Base-by-base conservation (phyloP, 2,113 vertebrate species). In the Pavo muticus region DNA sequence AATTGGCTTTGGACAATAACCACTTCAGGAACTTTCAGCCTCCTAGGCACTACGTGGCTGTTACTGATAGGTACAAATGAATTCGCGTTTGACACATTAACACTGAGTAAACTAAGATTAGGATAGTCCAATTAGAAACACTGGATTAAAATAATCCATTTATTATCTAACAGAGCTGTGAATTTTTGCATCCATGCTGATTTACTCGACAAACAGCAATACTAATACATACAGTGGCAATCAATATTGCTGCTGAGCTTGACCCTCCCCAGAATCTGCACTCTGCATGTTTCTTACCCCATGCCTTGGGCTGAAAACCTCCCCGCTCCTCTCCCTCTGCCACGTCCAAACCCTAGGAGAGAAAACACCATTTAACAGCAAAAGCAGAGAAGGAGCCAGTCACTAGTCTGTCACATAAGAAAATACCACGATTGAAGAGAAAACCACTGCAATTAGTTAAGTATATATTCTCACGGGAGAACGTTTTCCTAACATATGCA, bases 221-320 rank as follows among this genome's bases (percentile, higher is more conserved):
- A 71, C 67, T 56, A 67, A 88, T 5, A 74, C 5, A 67, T 32
- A 52, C 11, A 84, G 63, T 14, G 39, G 59, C 48, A 79, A 64
- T 27, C 65, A 80, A 74, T 64, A 78, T 11, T 83, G 70, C 65
- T 79, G 74, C 39, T 40, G 48, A 50, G 25, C 68, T 85, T 64
- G 78, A 94, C 40, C 87, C 82, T 87, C 70, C 88, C 69, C 64
- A 89, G 61, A 70, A 87, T 80, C 84, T 87, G 82, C 59, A 30
- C 87, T 94, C 84, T 87, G 14, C 50, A 48, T 81, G 32, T 93
- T 85, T 97, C 98, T 98, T 98, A 99, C 99, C 99, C 99, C 98
- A 99, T 99, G 98, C 98, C 98, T 97, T 99, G 99, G 80, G 98
- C 98, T 96, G 99, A 99, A 98, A 99, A 99, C 97, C 99, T 98